Percentiles rank a stretch among this genome's conserved stretches.
These are phyloP conservation scores for Aphodius granarius DNA, from an alignment of 2,888 invertebrate species.

Conservation along the genomic window DNA sequence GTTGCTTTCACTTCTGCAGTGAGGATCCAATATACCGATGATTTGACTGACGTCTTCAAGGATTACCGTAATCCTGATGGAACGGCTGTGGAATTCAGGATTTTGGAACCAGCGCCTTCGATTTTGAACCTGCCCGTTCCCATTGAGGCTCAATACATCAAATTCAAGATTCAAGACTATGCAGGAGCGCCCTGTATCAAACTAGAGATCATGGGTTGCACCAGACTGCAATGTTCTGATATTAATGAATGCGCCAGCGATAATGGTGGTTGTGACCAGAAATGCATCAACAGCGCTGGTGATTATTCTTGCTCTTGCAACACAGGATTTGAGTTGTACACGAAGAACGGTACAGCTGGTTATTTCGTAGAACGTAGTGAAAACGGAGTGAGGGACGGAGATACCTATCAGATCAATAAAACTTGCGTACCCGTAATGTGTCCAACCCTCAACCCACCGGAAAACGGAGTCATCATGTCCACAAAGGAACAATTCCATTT, in stretches of 20 bases:
- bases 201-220: slow-evolving; percentile 91
- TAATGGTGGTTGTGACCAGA: slow-evolving; percentile 92
- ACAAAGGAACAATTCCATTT: slow-evolving; percentile 82
- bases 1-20: slow-evolving; percentile 90
- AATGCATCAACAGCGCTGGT: slow-evolving; percentile 89
- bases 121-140: slow-evolving; percentile 88
- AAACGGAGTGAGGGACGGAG: slow-evolving; percentile 85
- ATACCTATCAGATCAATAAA: slow-evolving; percentile 87
- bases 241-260: slow-evolving; percentile 84
- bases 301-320: slow-evolving; percentile 87
- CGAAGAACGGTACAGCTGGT: slow-evolving; percentile 87
- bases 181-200: slow-evolving; percentile 87
- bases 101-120: slow-evolving; percentile 86
- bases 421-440: slow-evolving; percentile 95
- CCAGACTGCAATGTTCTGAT: slow-evolving; percentile 84
- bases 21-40: slow-evolving; percentile 84
- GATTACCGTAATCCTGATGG: slow-evolving; percentile 93
- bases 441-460: slow-evolving; percentile 72
- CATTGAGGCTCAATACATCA: slow-evolving; percentile 86
- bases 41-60: slow-evolving; percentile 84
- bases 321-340: slow-evolving; percentile 88
- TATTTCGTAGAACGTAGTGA: slow-evolving; percentile 79
- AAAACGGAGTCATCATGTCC: slow-evolving; percentile 82
- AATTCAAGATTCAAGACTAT: slow-evolving; percentile 83
- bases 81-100: slow-evolving; percentile 89